Evolutionary conservation across 2,888 invertebrate genomes (phyloP), one percentile per base, ranked within the genome.

Genomic region (Antitype chi): DNA sequence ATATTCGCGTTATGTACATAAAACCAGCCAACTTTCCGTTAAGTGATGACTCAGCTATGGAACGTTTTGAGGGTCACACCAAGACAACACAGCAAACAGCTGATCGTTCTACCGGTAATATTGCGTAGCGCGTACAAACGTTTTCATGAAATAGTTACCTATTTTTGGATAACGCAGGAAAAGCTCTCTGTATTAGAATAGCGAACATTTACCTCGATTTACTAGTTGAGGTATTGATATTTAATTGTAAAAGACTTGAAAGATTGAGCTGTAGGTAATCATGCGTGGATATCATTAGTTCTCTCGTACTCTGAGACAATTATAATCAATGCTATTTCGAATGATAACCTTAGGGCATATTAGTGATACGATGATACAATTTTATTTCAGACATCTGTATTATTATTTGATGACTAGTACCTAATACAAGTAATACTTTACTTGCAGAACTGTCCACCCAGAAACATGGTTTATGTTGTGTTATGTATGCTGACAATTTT

Each of bases 31-130:
- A 60, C 23, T 70, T 67, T 68, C 60, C 73, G 72, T 55, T 55
- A 63, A 53, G 62, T 69, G 73, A 68, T 80, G 86, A 87, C 70
- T 85, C 74, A 74, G 79, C 71, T 67, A 67, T 17, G 43, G 53
- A 63, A 74, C 67, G 60, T 62, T 77, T 66, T 75, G 63, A 86
- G 83, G 83, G 77, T 77, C 76, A 82, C 55, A 52, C 74, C 5
- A 38, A 38, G 82, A 74, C 70, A 62, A 64, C 62, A 62, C n/a
- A 57, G 49, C 64, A 11, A 70, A 80, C 86, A 86, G 84, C 80
- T 80, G 86, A 80, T 75, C 73, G 67, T 55, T 43, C 55, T 20
- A 43, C 53, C 20, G 57, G 67, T 59, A 47, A 47, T 75, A 47
- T 28, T 70, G 66, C 55, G 62, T 28, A 53, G 67, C 28, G 38